These are phyloP conservation scores for Gnathonemus echidnorhynchus DNA, from an alignment of 2,113 vertebrate species.

Conservation along the genomic window DNA sequence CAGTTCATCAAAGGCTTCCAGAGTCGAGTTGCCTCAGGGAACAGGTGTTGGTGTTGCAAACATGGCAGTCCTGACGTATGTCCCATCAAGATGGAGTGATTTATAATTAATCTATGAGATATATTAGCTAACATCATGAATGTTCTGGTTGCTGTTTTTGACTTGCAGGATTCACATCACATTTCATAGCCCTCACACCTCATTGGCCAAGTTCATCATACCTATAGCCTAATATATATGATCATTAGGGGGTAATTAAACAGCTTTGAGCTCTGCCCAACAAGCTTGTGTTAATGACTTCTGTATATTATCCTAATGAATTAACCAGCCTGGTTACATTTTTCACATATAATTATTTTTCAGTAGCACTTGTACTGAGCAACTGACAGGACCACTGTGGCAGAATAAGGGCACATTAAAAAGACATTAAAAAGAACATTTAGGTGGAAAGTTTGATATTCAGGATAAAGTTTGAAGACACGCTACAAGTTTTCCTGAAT, in stretches of 20 bases:
- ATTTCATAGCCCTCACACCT: background rate
- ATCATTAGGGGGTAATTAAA: background rate
- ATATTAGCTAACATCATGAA: background rate
- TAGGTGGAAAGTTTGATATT: background rate
- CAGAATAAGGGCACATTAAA: background rate
- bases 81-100: background rate
- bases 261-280: background rate
- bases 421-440: background rate
- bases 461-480: background rate
- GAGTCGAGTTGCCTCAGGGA: background rate
- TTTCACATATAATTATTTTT: background rate
- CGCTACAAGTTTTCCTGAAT: background rate
- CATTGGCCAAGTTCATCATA: background rate
- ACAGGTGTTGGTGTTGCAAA: background rate
- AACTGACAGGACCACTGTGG: background rate
- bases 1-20: background rate
- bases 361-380: background rate
- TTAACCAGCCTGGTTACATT: background rate
- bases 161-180: background rate
- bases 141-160: background rate
- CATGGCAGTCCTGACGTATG: background rate
- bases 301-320: background rate
- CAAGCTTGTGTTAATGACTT: background rate
- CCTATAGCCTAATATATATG: background rate
- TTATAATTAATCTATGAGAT: background rate